These are phyloP conservation scores for Sebastiscus tertius DNA, from an alignment of 2,797 vertebrate species.

Conservation along the genomic window DNA sequence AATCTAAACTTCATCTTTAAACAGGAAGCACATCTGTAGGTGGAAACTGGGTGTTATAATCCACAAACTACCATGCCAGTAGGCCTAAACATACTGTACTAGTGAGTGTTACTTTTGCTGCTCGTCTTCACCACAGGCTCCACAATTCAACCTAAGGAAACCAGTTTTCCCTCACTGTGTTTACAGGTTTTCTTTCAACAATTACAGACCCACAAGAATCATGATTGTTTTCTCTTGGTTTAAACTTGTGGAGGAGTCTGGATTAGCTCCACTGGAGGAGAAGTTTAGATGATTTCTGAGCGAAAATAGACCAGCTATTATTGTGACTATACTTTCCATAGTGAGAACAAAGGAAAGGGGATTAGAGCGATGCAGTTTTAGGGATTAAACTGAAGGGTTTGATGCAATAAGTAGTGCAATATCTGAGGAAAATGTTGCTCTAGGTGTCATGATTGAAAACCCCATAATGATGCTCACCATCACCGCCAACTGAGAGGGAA, in stretches of 20 bases:
- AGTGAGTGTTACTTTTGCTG: neutral
- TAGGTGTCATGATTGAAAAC: neutral
- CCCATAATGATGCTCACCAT: constrained; percentile 9
- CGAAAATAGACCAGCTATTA: neutral
- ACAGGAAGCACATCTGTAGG: neutral
- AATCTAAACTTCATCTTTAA: neutral
- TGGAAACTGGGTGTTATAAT: neutral
- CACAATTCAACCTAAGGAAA: neutral
- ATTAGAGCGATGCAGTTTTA: neutral
- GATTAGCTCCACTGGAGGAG: neutral
- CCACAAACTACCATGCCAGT: neutral
- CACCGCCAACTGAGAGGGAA: neutral
- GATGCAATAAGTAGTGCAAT: neutral
- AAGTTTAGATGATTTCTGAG: neutral
- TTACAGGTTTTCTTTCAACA: neutral
- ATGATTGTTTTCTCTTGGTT: neutral
- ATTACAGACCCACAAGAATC: neutral
- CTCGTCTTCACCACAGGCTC: neutral
- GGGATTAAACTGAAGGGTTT: neutral
- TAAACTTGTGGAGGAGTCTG: neutral
- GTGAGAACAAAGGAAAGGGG: neutral
- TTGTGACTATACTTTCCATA: neutral
- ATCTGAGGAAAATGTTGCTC: too few relatives aligned
- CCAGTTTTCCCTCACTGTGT: neutral
- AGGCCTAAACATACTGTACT: neutral